phyloP scores from a whole-genome alignment of 1,140 invertebrate genomes.

The Ceratosolen solmsi region DNA sequence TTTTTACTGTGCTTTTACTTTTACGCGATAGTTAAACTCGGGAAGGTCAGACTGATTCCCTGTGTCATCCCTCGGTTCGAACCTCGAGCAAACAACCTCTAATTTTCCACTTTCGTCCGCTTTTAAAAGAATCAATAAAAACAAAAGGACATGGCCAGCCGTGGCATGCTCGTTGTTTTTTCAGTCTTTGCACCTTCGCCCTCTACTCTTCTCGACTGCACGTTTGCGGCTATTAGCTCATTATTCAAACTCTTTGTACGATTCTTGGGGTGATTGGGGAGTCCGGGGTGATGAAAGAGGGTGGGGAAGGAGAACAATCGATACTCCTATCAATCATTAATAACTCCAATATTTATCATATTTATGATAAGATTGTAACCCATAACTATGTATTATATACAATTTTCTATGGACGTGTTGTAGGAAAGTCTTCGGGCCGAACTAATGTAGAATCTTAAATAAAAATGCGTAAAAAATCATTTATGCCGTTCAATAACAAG shows the following conservation, averaged over 20 bases:
- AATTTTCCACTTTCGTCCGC: conserved; percentile 42
- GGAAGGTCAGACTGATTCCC: conserved; percentile 46
- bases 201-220: background rate
- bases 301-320: too few species aligned
- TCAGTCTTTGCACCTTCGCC: background rate
- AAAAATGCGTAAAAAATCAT: too few species aligned
- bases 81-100: conserved; percentile 48
- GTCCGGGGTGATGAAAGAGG: too few species aligned
- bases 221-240: background rate
- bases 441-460: too few species aligned
- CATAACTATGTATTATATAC: too few species aligned
- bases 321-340: too few species aligned
- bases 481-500: too few species aligned
- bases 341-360: too few species aligned
- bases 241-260: background rate
- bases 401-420: too few species aligned
- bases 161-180: background rate
- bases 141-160: background rate
- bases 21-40: conserved; percentile 43
- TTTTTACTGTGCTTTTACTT: conserved; percentile 48
- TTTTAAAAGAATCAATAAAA: conserved; percentile 36
- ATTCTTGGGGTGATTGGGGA: too few species aligned
- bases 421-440: too few species aligned
- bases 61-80: conserved; percentile 39
- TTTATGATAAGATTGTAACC: too few species aligned